Percentiles rank a stretch among this genome's conserved stretches.
These are phyloP conservation scores for Rafetus swinhoei DNA, from an alignment of 2,113 vertebrate species.

Conservation along the genomic window DNA sequence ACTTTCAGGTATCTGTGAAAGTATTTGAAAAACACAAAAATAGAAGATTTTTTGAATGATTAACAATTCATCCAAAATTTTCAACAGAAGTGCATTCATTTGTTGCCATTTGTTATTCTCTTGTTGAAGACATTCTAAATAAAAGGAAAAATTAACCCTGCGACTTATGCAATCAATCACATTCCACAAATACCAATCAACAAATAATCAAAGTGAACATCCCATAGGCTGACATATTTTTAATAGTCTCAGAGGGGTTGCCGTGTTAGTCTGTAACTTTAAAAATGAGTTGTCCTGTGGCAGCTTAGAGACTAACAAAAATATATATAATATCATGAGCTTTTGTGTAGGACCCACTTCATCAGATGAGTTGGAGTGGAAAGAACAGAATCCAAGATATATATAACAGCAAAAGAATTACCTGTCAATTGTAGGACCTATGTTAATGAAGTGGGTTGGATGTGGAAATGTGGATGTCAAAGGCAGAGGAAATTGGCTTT, in stretches of 20 bases:
- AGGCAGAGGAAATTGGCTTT: no score
- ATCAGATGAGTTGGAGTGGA: no score
- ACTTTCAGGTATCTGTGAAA: background rate
- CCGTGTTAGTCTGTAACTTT: no score
- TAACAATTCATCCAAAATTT: slow-evolving; percentile 15
- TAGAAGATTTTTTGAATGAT: slow-evolving; percentile 29
- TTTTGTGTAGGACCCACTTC: no score
- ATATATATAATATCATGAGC: no score
- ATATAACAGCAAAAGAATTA: no score
- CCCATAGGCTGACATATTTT: background rate
- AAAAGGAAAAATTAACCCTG: background rate
- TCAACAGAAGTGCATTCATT: slow-evolving; percentile 10
- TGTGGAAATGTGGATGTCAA: no score
- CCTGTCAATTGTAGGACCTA: no score
- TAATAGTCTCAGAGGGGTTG: background rate
- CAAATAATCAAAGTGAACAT: background rate
- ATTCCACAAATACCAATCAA: background rate
- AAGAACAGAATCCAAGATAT: no score
- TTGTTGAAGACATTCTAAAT: background rate
- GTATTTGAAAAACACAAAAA: slow-evolving; percentile 3
- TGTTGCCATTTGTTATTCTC: background rate
- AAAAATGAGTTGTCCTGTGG: no score
- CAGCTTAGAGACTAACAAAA: no score
- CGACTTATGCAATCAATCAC: background rate
- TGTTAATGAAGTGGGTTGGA: no score